A percentile compares a stretch with the other conserved stretches of the same genome.
These are phyloP conservation scores for Heloderma charlesbogerti DNA, from an alignment of 2,113 vertebrate species.

Conservation along the genomic window DNA sequence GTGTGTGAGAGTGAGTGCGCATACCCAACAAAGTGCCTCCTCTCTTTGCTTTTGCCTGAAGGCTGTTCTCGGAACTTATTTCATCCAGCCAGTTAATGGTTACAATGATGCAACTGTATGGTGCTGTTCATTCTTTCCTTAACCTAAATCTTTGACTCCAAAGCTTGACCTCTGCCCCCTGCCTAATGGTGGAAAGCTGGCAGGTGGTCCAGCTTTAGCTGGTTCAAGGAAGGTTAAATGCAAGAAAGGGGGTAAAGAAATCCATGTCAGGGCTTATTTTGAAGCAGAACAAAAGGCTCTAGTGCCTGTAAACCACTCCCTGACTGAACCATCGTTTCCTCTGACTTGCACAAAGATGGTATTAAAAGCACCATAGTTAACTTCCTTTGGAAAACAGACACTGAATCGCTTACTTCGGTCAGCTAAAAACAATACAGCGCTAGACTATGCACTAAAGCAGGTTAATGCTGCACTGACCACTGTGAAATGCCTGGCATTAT, in stretches of 20 bases:
- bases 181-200: neutral
- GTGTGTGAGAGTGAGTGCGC: too few relatives aligned
- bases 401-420: neutral
- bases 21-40: neutral
- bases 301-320: neutral
- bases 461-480: too few relatives aligned
- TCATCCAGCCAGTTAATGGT: slow-evolving; percentile 1
- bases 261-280: neutral
- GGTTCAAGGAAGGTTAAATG: slow-evolving; percentile 34
- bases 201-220: slow-evolving; percentile 19
- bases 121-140: slow-evolving; percentile 8
- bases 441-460: neutral
- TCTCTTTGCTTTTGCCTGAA: neutral
- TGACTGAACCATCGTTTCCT: neutral
- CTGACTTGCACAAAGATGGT: neutral
- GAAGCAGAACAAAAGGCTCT: neutral
- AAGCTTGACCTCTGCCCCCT: slow-evolving; percentile 13
- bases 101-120: neutral
- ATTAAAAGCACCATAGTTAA: neutral
- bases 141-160: slow-evolving; percentile 16
- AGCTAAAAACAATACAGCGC: neutral
- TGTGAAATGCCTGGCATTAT: neutral
- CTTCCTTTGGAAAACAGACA: neutral
- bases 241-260: neutral
- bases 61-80: neutral